Base-by-base conservation (phyloP, 2,888 invertebrate genomes). In the Drosophila vallismaia region DNA sequence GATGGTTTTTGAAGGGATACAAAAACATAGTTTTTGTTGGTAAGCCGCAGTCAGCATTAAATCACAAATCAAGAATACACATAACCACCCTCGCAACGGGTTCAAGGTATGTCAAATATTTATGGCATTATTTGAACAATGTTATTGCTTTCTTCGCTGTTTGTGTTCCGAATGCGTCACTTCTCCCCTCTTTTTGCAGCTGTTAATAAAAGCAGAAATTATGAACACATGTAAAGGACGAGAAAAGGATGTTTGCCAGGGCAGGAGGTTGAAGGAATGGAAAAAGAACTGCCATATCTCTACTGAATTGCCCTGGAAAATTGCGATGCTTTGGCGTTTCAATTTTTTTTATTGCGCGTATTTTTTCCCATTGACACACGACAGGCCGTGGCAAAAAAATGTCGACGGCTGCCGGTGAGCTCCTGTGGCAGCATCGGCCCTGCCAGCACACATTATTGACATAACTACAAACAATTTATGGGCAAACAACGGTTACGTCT, bases 391-490 rank as follows among this genome's bases (percentile, higher is more conserved):
- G 54, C 28, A 52, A 52, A 68, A 67, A 78, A 58, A 71, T 56
- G 77, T 51, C 58, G 50, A 28, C 51, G 49, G 53, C 46, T 53
- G 56, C 53, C 38, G 57, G 66, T 67, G 68, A 50, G 46, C 38
- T 51, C 44, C 52, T 45, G 31, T 44, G 40, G 38, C 53, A n/a
- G 68, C 48, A 58, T 44, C 44, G 12, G 8, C 45, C 45, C 10
- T 19, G 33, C 19, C 58, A 36, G 58, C 60, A 51, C 49, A 63
- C 66, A 69, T 72, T 82, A 79, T 75, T 82, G 80, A 75, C 86
- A 81, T 79, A 83, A 77, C 80, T 83, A 73, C 86, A 71, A 86
- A 83, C 84, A 84, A 77, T 79, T 83, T 79, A 84, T 79, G 79
- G 66, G 80, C 81, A 83, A 83, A 81, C 83, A 81, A 79, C 75